These are phyloP conservation scores for Prosopocoilus inquinatus DNA, from an alignment of 2,888 invertebrate species.

Conservation along the genomic window DNA sequence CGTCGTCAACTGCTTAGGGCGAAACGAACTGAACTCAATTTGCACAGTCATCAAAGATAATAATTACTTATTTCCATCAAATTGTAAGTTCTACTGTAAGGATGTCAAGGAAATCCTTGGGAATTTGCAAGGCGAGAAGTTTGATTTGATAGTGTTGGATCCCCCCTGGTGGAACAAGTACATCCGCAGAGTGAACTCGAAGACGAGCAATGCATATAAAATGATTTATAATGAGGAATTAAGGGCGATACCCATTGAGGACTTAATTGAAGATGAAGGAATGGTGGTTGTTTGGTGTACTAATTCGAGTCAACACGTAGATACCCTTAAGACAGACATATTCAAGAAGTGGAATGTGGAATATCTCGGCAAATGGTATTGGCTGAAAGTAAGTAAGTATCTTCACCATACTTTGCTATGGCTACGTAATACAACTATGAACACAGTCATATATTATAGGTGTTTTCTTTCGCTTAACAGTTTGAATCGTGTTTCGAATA, in stretches of 20 bases:
- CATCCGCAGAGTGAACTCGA: slow-evolving; percentile 71
- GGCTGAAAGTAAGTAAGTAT: slow-evolving; percentile 71
- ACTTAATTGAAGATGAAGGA: slow-evolving; percentile 61
- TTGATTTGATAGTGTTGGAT: slow-evolving; percentile 83
- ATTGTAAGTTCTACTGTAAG: slow-evolving; percentile 67
- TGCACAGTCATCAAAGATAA: slow-evolving; percentile 52
- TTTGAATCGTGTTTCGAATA: too few species aligned
- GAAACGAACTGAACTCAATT: slow-evolving; percentile 57
- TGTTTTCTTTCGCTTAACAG: too few species aligned
- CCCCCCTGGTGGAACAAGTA: slow-evolving; percentile 98
- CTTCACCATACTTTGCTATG: too few species aligned
- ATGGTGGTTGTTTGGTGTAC: slow-evolving; percentile 91
- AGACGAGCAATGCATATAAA: slow-evolving; percentile 67
- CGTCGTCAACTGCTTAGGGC: slow-evolving; percentile 53
- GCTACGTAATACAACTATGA: too few species aligned
- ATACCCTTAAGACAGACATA: slow-evolving; percentile 66
- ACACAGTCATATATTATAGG: too few species aligned
- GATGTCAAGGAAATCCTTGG: slow-evolving; percentile 60
- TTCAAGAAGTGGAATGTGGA: slow-evolving; percentile 77
- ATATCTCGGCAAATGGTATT: slow-evolving; percentile 75
- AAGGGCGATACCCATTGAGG: slow-evolving; percentile 65
- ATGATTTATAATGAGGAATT: slow-evolving; percentile 80
- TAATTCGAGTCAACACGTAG: slow-evolving; percentile 71
- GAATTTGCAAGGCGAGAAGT: slow-evolving; percentile 54
- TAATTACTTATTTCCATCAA: slow-evolving; percentile 65